Evolutionary conservation across 2,113 vertebrate genomes (phyloP).

Genomic region (Rhea pennata): DNA sequence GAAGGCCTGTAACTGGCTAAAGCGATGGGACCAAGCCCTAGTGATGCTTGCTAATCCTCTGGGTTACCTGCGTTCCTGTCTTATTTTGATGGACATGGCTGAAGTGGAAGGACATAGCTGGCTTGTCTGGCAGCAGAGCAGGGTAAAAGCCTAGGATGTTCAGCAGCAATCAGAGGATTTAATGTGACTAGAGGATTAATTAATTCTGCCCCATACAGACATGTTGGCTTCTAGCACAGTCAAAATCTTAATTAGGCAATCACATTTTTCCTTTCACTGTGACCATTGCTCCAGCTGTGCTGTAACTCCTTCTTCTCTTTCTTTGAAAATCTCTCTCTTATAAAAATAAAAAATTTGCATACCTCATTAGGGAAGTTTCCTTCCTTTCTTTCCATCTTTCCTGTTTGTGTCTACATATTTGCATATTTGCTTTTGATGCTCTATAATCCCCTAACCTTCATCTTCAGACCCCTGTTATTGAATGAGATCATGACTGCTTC

Average conservation of each 20-base stretch:
- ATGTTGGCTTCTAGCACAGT: slow-evolving; percentile 27
- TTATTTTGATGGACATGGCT: neutral
- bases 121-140: neutral
- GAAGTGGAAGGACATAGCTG: neutral
- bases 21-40: neutral
- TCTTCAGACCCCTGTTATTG: slow-evolving; percentile 1
- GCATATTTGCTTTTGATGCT: slow-evolving; percentile 11
- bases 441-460: neutral
- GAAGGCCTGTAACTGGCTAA: neutral
- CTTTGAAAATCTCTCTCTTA: neutral
- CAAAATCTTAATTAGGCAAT: slow-evolving; percentile 58
- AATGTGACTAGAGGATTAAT: slow-evolving; percentile 35
- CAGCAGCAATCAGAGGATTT: slow-evolving; percentile 30
- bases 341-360: neutral
- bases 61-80: neutral
- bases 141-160: neutral
- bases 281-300: slow-evolving; percentile 31
- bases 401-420: slow-evolving; percentile 10
- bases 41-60: neutral
- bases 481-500: slow-evolving; percentile 13
- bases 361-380: neutral
- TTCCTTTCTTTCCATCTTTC: neutral
- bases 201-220: slow-evolving; percentile 39
- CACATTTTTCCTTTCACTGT: slow-evolving; percentile 34
- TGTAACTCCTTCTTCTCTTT: slow-evolving; percentile 29